These are phyloP conservation scores for Micromussa lordhowensis DNA, from an alignment of 92 coral and sea anemone genomes.

Conservation along the genomic window DNA sequence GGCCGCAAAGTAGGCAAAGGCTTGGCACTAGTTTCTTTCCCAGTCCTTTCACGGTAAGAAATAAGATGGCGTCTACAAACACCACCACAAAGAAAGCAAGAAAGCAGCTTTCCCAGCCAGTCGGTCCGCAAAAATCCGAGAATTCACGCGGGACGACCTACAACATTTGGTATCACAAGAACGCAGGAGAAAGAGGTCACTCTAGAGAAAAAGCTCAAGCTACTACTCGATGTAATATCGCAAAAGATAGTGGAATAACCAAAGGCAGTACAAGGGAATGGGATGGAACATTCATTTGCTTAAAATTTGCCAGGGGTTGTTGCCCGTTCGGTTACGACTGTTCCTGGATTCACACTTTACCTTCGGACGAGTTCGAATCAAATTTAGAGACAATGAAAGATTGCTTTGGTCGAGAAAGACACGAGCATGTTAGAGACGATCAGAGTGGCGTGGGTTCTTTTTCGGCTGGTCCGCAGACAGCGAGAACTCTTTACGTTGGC, in stretches of 20 bases:
- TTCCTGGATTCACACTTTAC: slow-evolving; percentile 79
- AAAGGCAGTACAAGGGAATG: slow-evolving; percentile 60
- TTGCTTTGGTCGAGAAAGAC: slow-evolving; percentile 89
- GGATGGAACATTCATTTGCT: slow-evolving; percentile 73
- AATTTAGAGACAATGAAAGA: slow-evolving; percentile 70
- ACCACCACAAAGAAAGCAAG: slow-evolving; percentile 66
- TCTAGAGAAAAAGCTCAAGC: slow-evolving; percentile 58
- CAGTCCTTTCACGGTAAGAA: slow-evolving; percentile 7
- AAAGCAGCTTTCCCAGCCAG: slow-evolving; percentile 75
- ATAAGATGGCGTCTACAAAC: slow-evolving; percentile 37
- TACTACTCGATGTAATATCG: slow-evolving; percentile 69
- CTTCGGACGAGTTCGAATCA: slow-evolving; percentile 53
- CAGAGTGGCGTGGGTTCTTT: slow-evolving; percentile 93
- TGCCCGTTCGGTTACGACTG: slow-evolving; percentile 86
- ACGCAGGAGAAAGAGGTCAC: slow-evolving; percentile 75
- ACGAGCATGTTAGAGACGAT: slow-evolving; percentile 81
- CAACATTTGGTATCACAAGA: slow-evolving; percentile 91
- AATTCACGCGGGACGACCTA: slow-evolving; percentile 63
- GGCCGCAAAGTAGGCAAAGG: neutral
- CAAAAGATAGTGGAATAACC: slow-evolving; percentile 80
- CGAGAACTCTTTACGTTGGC: slow-evolving; percentile 82
- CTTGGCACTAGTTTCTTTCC: slow-evolving; percentile 26
- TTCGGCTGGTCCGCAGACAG: slow-evolving; percentile 71
- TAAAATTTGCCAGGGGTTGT: slow-evolving; percentile 90
- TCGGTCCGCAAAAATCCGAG: slow-evolving; percentile 80